Percentiles rank a stretch among this genome's conserved stretches.
These are phyloP conservation scores for Acleris laterana DNA, from an alignment of 2,888 invertebrate species.

Conservation along the genomic window DNA sequence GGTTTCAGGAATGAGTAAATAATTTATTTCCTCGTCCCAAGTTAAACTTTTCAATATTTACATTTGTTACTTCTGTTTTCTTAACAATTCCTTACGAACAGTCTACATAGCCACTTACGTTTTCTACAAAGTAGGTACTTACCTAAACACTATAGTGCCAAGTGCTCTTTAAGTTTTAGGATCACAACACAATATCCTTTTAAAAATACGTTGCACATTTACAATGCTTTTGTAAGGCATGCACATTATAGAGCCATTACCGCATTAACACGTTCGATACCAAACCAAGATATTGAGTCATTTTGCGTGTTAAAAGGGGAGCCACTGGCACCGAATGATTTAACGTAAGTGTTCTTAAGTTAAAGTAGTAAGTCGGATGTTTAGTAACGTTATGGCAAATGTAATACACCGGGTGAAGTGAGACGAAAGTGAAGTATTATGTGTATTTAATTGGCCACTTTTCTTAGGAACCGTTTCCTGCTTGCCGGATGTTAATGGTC, in stretches of 20 bases:
- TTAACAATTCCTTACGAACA: too few species aligned
- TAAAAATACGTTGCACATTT: constrained; percentile 32
- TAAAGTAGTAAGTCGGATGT: constrained; percentile 54
- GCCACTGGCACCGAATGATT: too few species aligned
- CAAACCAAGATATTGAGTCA: too few species aligned
- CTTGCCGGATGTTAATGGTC: constrained; percentile 25
- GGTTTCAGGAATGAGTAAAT: too few species aligned
- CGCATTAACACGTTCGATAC: constrained; percentile 5
- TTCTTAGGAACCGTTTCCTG: constrained; percentile 55
- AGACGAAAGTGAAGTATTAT: constrained; percentile 57
- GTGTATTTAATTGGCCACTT: constrained; percentile 79
- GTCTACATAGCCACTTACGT: neutral
- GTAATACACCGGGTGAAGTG: constrained; percentile 56
- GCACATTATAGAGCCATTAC: constrained; percentile 30
- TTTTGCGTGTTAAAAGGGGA: too few species aligned
- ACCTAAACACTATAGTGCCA: neutral
- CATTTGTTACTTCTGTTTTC: too few species aligned
- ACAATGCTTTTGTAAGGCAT: constrained; percentile 19
- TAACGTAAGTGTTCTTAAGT: constrained; percentile 1
- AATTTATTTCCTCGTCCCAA: too few species aligned
- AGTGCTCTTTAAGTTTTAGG: neutral
- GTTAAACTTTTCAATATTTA: too few species aligned
- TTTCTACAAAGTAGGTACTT: neutral
- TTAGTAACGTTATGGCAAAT: constrained; percentile 62
- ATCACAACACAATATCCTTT: neutral